Evolutionary conservation across 37 sponge, comb jelly and placozoan species (phyloP).

Genomic region (Ephydatia muelleri): DNA sequence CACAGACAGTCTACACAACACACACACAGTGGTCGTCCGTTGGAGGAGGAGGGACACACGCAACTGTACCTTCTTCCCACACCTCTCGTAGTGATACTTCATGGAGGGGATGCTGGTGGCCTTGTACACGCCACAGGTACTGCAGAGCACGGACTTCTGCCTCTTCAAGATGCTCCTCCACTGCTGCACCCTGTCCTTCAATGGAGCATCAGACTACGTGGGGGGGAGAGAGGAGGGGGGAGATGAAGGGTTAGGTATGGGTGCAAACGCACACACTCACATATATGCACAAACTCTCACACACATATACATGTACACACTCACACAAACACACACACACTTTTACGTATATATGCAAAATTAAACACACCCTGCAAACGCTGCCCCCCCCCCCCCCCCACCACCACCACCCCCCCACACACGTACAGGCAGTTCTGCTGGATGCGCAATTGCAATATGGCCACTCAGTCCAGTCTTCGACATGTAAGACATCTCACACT

Average conservation of each 20-base stretch:
- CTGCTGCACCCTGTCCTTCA: conserved; percentile 6
- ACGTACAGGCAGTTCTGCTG: neutral
- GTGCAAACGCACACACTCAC: neutral
- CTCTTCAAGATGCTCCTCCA: conserved; percentile 32
- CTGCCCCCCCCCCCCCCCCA: too few relatives aligned
- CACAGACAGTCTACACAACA: too few relatives aligned
- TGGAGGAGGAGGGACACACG: too few relatives aligned
- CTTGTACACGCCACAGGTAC: conserved; percentile 32
- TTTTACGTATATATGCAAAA: too few relatives aligned
- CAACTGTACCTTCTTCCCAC: conserved; percentile 32
- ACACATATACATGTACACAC: conserved; percentile 1
- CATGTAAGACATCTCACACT: conserved; percentile 32
- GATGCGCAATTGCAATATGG: conserved; percentile 28
- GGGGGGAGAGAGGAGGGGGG: conserved; percentile 1
- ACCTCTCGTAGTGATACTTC: conserved; percentile 68
- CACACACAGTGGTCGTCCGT: too few relatives aligned
- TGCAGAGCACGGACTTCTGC: conserved; percentile 19
- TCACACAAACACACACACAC: conserved; percentile 4
- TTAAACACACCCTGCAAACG: too few relatives aligned
- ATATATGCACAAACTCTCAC: conserved; percentile 10
- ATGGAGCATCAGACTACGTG: conserved; percentile 26
- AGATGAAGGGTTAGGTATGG: neutral
- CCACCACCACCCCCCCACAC: too few relatives aligned
- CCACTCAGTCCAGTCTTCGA: conserved; percentile 24
- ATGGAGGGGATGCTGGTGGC: conserved; percentile 42